Evolutionary conservation across 2,888 invertebrate genomes (phyloP).

Genomic region (Cheilosia pagana): DNA sequence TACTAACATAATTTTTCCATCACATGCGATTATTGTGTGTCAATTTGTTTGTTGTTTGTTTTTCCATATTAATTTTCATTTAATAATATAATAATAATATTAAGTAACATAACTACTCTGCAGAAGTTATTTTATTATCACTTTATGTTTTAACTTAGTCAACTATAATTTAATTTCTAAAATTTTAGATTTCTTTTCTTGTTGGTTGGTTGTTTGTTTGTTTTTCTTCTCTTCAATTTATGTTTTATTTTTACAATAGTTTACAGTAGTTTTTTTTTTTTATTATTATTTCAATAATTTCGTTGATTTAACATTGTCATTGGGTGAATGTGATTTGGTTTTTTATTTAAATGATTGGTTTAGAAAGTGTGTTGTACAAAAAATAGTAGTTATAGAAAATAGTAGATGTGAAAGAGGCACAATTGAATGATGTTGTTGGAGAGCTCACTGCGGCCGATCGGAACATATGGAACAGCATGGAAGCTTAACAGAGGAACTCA

Average conservation of each 20-base stretch:
- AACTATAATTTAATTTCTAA: constrained; percentile 62
- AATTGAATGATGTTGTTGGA: too few species aligned
- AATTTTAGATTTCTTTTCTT: constrained; percentile 41
- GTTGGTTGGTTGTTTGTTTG: constrained; percentile 18
- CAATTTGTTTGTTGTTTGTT: constrained; percentile 21
- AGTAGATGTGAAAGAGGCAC: too few species aligned
- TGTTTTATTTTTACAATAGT: constrained; percentile 52
- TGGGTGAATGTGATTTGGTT: constrained; percentile 55
- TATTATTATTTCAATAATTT: constrained; percentile 61
- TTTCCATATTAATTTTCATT: constrained; percentile 13
- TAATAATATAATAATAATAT: constrained; percentile 48
- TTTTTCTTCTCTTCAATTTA: constrained; percentile 35
- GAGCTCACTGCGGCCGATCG: too few species aligned
- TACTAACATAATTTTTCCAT: constrained; percentile 54
- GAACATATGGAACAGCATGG: too few species aligned
- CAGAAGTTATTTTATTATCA: constrained; percentile 72
- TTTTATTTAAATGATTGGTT: neutral
- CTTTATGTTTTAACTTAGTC: constrained; percentile 69
- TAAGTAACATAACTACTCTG: constrained; percentile 69
- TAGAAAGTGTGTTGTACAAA: neutral
- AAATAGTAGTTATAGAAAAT: neutral
- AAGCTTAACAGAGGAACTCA: too few species aligned
- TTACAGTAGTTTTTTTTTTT: constrained; percentile 53
- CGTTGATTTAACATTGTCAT: constrained; percentile 75
- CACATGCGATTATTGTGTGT: constrained; percentile 51